Conservation (phyloP, 2,113 vertebrate genomes). For the Gnathochromis pfefferi region DNA sequence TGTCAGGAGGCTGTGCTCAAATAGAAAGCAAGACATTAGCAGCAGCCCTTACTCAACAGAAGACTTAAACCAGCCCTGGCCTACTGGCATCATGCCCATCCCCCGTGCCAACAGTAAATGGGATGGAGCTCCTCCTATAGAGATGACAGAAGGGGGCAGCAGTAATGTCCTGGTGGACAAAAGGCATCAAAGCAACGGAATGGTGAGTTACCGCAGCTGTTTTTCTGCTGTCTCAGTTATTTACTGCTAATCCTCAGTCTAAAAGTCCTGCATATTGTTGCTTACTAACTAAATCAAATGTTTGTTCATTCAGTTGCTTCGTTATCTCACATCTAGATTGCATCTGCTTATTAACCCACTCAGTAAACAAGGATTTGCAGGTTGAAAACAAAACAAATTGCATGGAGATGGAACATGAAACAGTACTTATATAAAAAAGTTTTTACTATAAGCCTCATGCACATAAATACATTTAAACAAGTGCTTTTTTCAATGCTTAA, state of each 20-base stretch:
- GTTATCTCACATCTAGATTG: background rate
- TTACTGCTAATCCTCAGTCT: background rate
- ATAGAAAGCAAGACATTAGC: background rate
- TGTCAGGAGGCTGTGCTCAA: conserved; percentile 1
- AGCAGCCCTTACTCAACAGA: conserved; percentile 51
- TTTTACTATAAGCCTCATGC: background rate
- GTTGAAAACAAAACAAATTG: background rate
- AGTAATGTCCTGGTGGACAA: background rate
- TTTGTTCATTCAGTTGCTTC: background rate
- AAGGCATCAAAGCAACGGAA: conserved; percentile 50
- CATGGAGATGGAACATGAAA: background rate
- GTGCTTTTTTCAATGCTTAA: background rate
- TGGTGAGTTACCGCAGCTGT: conserved; percentile 44
- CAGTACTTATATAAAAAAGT: background rate
- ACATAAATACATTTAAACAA: background rate
- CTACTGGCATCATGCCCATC: conserved; percentile 41
- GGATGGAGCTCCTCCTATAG: conserved; percentile 21
- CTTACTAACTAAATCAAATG: background rate
- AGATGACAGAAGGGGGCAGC: conserved; percentile 55
- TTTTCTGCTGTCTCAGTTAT: background rate
- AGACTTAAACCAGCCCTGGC: conserved; percentile 37
- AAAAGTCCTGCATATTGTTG: background rate
- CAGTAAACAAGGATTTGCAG: background rate
- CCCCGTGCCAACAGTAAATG: conserved; percentile 55
- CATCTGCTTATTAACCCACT: background rate